phyloP scores from a whole-genome alignment of 2,888 invertebrate species.

The Phengaris arion region DNA sequence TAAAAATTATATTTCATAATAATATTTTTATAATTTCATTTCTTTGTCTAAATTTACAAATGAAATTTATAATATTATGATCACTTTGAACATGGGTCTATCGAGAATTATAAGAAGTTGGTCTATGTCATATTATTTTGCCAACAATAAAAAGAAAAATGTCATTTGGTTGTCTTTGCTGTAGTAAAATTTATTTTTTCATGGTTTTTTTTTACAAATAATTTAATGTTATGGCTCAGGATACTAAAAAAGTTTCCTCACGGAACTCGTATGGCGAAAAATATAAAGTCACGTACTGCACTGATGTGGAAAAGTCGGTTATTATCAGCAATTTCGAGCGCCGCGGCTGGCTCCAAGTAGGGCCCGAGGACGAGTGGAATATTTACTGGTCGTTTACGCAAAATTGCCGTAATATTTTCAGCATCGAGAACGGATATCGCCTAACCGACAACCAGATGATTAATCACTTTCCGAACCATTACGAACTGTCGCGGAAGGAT shows the following conservation, averaged over 20 bases:
- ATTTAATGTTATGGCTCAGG: constrained; percentile 15
- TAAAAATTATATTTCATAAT: not conserved
- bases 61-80: too few relatives aligned
- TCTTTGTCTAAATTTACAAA: too few relatives aligned
- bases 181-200: not conserved
- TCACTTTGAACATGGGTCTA: not conserved
- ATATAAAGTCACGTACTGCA: constrained; percentile 57
- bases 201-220: not conserved
- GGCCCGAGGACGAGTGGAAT: constrained; percentile 96
- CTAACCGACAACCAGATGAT: constrained; percentile 96
- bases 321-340: constrained; percentile 93
- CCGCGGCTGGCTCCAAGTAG: constrained; percentile 89
- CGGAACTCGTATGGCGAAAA: constrained; percentile 27
- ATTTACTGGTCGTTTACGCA: constrained; percentile 97
- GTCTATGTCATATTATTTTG: not conserved
- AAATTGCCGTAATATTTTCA: constrained; percentile 93
- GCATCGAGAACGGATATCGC: constrained; percentile 94
- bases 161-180: not conserved
- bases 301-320: constrained; percentile 93
- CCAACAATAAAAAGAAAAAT: not conserved
- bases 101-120: not conserved
- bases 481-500: constrained; percentile 97
- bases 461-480: constrained; percentile 98
- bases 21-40: not conserved
- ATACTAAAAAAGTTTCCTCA: constrained; percentile 19